A percentile compares a stretch with the other conserved stretches of the same genome.
These are phyloP conservation scores for Conops quadrifasciatus DNA, from an alignment of 2,888 invertebrate species.

Conservation along the genomic window DNA sequence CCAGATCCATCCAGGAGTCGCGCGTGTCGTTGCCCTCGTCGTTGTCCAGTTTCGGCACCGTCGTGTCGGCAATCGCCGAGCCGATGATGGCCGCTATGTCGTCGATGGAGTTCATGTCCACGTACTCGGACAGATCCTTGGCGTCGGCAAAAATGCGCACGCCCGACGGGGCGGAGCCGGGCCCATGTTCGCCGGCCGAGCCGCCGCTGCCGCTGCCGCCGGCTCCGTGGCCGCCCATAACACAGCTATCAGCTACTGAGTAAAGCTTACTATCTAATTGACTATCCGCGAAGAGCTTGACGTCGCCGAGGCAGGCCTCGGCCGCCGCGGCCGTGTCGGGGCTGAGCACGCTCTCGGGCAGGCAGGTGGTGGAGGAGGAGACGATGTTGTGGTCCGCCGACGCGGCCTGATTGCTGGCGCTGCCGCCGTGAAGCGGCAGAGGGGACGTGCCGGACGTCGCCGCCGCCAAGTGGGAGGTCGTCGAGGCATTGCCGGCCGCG, in stretches of 20 bases:
- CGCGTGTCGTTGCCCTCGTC: constrained; percentile 79
- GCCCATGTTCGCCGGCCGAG: constrained; percentile 64
- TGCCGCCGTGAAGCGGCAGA: constrained; percentile 38
- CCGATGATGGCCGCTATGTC: constrained; percentile 89
- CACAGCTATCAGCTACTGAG: constrained; percentile 67
- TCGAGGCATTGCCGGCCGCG: constrained; percentile 40
- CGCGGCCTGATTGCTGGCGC: constrained; percentile 51
- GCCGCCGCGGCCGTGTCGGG: constrained; percentile 54
- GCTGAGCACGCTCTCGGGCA: constrained; percentile 70
- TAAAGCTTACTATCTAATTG: constrained; percentile 68
- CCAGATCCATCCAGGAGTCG: constrained; percentile 89
- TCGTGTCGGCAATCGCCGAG: constrained; percentile 88
- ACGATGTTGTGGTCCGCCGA: constrained; percentile 76
- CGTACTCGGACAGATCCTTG: constrained; percentile 64
- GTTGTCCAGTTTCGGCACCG: constrained; percentile 77
- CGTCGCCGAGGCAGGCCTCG: constrained; percentile 69
- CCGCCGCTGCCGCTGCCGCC: constrained; percentile 39
- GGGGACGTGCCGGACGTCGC: constrained; percentile 49
- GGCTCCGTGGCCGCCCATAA: constrained; percentile 53
- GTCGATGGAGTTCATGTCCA: constrained; percentile 79
- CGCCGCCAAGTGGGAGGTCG: constrained; percentile 46
- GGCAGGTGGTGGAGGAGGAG: constrained; percentile 78
- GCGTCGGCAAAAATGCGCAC: constrained; percentile 63
- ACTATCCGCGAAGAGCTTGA: constrained; percentile 71
- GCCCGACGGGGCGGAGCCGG: constrained; percentile 70